Conservation (phyloP, 2,797 vertebrate genomes). For the Gila robusta region DNA sequence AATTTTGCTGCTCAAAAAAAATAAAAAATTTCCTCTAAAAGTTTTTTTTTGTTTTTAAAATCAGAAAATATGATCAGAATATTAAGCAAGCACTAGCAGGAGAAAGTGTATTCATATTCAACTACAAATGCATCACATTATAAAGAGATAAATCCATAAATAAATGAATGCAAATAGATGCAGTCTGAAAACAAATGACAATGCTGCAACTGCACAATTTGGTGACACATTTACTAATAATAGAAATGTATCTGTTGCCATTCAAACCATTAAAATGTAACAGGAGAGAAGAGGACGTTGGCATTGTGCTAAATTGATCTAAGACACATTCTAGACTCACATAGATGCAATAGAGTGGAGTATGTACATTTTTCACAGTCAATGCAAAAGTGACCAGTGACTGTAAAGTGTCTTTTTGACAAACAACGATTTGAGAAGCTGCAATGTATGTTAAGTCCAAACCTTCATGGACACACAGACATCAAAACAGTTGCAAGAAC, state of each 20-base stretch:
- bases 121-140: background rate
- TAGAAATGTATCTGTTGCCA: background rate
- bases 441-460: background rate
- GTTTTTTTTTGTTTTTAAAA: background rate
- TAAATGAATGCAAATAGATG: background rate
- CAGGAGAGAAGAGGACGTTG: conserved; percentile 16
- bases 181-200: background rate
- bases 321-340: conserved; percentile 25
- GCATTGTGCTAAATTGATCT: conserved; percentile 19
- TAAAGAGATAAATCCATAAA: background rate
- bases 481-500: background rate
- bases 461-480: background rate
- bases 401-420: conserved; percentile 18
- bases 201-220: background rate
- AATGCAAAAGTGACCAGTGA: conserved; percentile 43
- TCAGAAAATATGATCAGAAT: background rate
- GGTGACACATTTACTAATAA: background rate
- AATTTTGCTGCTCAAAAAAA: background rate
- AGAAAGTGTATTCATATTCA: background rate
- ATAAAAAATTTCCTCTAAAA: background rate
- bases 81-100: background rate
- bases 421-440: background rate
- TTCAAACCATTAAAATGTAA: conserved; percentile 6
- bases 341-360: too few species aligned
- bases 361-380: conserved; percentile 29